Evolutionary conservation across 1,140 invertebrate species (phyloP), one percentile per base, ranked within the genome.

Genomic region (Drosophila mauritiana): DNA sequence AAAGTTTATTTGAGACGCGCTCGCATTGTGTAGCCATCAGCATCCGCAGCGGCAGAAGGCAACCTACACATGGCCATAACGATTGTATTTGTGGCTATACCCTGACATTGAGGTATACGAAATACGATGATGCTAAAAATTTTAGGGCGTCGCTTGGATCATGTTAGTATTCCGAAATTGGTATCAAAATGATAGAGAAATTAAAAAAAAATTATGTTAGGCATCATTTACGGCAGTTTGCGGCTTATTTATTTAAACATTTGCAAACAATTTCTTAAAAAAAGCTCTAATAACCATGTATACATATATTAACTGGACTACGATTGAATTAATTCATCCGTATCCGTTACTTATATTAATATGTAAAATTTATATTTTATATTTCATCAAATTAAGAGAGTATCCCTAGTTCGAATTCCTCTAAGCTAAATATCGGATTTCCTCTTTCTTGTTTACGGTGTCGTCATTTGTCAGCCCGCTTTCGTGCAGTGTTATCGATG

Each of bases 1-100:
- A 88, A 89, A 89, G 85, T 89, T 89, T 82, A 77, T 88, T 89
- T 88, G 56, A 70, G 80, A 51, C 61, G 74, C 55, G 72, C 73
- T 79, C 54, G 76, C 46, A 86, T 88, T 88, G 75, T 82, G 56
- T 69, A 88, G 83, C 79, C 70, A 75, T 62, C 77, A 75, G 70
- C 81, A 68, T 55, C 78, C 56, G 27, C 58, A 54, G 56, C 59
- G 46, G 45, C 61, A 75, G 58, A 53, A 40, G 61, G 56, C 69
- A 76, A 82, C 62, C 83, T 72, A 75, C 61, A 70, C 83, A 67
- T 59, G 73, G 52, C 63, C 67, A 58, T 49, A 62, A 17, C 54
- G 67, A 42, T 54, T 46, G 53, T 34, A 34, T 42, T 42, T 63
- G 57, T 52, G 34, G 45, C 46, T n/a, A 45, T 75, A 67, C 54